Percentiles rank a stretch among this genome's conserved stretches.
These are phyloP conservation scores for Podargus strigoides DNA, from an alignment of 2,797 vertebrate species.

Conservation along the genomic window DNA sequence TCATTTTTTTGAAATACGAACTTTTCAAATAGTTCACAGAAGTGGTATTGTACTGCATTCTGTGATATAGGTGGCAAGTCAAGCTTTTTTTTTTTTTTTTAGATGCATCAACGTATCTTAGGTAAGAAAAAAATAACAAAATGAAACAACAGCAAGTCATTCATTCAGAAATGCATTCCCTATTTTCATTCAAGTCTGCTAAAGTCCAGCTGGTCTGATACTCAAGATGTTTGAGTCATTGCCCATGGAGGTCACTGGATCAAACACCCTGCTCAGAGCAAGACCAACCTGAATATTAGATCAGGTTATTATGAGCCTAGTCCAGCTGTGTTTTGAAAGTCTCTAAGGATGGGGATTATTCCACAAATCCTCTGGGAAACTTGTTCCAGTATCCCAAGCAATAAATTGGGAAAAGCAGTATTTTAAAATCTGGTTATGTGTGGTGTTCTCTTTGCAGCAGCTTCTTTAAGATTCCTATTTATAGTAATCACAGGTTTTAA, in stretches of 20 bases:
- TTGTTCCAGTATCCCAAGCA: background rate
- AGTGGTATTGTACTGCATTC: background rate
- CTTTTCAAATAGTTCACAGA: background rate
- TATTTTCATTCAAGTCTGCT: background rate
- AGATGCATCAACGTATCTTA: fast-evolving
- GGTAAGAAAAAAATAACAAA: background rate
- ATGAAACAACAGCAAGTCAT: background rate
- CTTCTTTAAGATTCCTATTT: background rate
- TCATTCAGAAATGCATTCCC: background rate
- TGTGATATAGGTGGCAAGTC: background rate
- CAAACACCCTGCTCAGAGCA: background rate
- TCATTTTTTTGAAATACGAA: background rate
- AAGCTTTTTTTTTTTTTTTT: background rate
- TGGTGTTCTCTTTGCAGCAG: background rate
- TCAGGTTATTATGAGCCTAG: background rate
- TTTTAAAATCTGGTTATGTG: background rate
- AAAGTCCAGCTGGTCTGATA: background rate
- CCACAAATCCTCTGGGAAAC: background rate
- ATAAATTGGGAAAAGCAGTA: background rate
- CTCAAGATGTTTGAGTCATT: background rate
- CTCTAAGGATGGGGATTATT: background rate
- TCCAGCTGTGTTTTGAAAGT: background rate
- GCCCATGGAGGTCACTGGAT: background rate
- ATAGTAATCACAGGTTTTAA: background rate
- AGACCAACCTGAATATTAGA: background rate